Evolutionary conservation across 2,113 vertebrate species (phyloP).

Genomic region (Aspiorhynchus laticeps): DNA sequence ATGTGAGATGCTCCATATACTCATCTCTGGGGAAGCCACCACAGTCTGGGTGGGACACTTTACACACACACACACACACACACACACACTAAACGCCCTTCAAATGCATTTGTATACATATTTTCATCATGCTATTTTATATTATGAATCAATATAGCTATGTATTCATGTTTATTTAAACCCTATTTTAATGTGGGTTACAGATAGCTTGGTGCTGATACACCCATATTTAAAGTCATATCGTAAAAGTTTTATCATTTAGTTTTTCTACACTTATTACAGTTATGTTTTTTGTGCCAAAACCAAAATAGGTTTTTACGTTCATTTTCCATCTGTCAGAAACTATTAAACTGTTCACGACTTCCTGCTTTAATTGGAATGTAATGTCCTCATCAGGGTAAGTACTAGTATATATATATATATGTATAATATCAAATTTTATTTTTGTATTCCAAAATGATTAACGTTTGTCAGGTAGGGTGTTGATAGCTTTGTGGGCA

Average conservation of each 20-base stretch:
- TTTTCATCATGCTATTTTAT: too few relatives aligned
- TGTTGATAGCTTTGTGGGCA: too few relatives aligned
- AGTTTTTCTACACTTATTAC: neutral
- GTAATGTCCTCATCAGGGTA: neutral
- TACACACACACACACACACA: slow-evolving; percentile 33
- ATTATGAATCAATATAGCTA: too few relatives aligned
- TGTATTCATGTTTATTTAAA: too few relatives aligned
- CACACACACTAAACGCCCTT: slow-evolving; percentile 28
- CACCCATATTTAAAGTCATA: neutral
- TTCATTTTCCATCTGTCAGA: neutral
- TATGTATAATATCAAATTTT: too few relatives aligned
- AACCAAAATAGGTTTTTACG: neutral
- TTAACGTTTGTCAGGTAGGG: neutral
- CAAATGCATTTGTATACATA: neutral
- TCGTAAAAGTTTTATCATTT: neutral
- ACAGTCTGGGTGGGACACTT: slow-evolving; percentile 2
- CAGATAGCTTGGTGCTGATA: neutral
- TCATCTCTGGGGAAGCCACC: slow-evolving; percentile 52
- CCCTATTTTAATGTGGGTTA: too few relatives aligned
- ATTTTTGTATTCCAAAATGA: neutral
- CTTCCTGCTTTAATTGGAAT: neutral
- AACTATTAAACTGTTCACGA: neutral
- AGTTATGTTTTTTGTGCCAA: neutral
- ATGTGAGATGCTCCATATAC: slow-evolving; percentile 58
- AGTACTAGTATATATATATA: too few relatives aligned